Conservation (phyloP, 2,797 vertebrate species). For the Diceros bicornis region DNA sequence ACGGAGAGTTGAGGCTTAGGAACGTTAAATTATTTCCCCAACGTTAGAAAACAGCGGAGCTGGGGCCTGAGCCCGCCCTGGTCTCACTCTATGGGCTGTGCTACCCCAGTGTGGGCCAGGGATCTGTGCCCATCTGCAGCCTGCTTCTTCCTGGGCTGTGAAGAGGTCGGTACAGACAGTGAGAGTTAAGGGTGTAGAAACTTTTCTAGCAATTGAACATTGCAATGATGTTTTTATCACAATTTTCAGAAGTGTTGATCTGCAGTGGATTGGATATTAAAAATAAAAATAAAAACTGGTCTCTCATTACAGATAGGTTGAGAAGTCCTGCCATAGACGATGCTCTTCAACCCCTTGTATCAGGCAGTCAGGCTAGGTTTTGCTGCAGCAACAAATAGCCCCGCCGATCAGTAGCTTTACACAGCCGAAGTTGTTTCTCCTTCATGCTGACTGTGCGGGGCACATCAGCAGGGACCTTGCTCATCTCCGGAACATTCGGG, state of each 20-base stretch:
- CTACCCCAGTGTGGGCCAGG: fast-evolving
- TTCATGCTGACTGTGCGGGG: not conserved
- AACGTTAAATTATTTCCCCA: not conserved
- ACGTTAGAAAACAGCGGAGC: not conserved
- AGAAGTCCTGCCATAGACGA: not conserved
- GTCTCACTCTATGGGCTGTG: too few species aligned
- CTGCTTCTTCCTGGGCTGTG: too few species aligned
- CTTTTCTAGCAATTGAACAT: not conserved
- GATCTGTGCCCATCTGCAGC: not conserved
- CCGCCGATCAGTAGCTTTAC: fast-evolving
- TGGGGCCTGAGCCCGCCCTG: not conserved
- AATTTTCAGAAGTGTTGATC: not conserved
- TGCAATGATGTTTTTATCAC: not conserved
- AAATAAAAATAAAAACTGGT: not conserved
- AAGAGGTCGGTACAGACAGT: not conserved
- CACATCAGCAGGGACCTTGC: not conserved
- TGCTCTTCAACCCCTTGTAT: too few species aligned
- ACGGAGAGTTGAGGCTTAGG: not conserved
- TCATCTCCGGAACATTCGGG: not conserved
- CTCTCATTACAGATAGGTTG: not conserved
- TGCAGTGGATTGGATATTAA: not conserved
- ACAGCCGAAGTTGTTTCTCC: not conserved
- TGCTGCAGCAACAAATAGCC: not conserved
- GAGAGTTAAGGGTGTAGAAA: not conserved
- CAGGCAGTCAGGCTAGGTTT: not conserved